These are phyloP conservation scores for Xestia sexstrigata DNA, from an alignment of 2,888 invertebrate genomes.

Conservation along the genomic window DNA sequence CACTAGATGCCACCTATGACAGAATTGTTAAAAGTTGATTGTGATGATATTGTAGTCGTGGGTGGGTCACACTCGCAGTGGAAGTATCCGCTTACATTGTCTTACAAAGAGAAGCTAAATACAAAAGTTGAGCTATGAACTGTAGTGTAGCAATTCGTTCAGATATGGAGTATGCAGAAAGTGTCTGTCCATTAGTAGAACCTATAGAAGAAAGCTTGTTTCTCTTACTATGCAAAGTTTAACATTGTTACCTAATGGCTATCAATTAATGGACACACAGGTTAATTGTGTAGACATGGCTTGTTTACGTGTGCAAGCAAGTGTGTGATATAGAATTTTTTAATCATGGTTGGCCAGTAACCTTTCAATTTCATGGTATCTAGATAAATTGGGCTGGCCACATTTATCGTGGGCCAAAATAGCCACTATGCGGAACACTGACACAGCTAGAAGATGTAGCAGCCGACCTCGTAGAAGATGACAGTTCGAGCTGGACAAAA, in stretches of 20 bases:
- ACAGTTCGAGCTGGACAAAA: no score
- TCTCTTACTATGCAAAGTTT: constrained; percentile 29
- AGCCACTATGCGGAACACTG: background rate
- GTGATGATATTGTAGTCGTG: no score
- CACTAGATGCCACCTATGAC: no score
- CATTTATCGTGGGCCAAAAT: no score
- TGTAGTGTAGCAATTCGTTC: background rate
- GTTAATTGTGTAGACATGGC: constrained; percentile 5
- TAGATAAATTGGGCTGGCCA: background rate
- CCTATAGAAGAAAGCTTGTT: constrained; percentile 5
- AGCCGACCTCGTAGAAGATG: background rate
- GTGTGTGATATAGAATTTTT: background rate
- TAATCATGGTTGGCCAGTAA: background rate
- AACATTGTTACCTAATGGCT: constrained; percentile 5
- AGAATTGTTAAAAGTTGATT: no score
- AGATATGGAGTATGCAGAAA: background rate
- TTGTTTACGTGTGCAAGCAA: background rate
- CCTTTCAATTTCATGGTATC: background rate
- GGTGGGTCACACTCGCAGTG: background rate
- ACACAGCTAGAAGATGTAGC: background rate
- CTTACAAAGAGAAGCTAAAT: background rate
- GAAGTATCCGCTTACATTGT: background rate
- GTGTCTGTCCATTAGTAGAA: constrained; percentile 47
- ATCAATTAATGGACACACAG: constrained; percentile 8
- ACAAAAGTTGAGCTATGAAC: background rate